Conservation (phyloP, 2,888 invertebrate genomes). For the Meiosimyza decipiens region DNA sequence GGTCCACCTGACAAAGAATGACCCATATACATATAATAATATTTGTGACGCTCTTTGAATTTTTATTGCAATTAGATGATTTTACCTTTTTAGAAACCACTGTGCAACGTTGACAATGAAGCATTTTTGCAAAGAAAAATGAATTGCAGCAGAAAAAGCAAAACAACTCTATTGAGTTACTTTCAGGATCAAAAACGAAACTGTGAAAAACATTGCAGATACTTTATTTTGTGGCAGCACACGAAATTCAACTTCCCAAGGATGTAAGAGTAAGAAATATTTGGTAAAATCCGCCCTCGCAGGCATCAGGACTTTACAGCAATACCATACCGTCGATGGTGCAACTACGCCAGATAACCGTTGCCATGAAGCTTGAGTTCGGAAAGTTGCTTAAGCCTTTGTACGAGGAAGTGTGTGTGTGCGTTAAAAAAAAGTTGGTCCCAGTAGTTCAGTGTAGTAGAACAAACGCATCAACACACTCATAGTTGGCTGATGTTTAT, state of each 20-base stretch:
- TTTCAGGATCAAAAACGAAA: slow-evolving; percentile 9
- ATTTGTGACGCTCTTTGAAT: too few relatives aligned
- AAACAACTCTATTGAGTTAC: slow-evolving; percentile 15
- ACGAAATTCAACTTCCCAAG: slow-evolving; percentile 2
- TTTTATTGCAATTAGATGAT: too few relatives aligned
- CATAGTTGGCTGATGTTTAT: not conserved
- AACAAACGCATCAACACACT: not conserved
- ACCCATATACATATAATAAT: too few relatives aligned
- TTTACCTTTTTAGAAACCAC: too few relatives aligned
- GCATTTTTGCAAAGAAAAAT: too few relatives aligned
- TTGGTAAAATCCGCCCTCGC: slow-evolving; percentile 7
- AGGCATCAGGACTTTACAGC: not conserved
- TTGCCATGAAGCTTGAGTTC: not conserved
- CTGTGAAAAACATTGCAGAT: slow-evolving; percentile 10
- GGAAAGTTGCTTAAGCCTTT: slow-evolving; percentile 15
- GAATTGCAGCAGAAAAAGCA: too few relatives aligned
- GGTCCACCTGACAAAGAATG: too few relatives aligned
- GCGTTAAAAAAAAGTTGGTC: slow-evolving; percentile 6
- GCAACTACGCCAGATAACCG: not conserved
- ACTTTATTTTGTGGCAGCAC: slow-evolving; percentile 25
- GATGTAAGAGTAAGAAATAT: not conserved
- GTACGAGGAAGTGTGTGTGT: not conserved
- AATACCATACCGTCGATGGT: slow-evolving; percentile 4
- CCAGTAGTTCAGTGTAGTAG: not conserved
- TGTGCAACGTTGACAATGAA: too few relatives aligned